Evolutionary conservation across 2,113 vertebrate species (phyloP).

Genomic region (Sphaerodactylus townsendi): DNA sequence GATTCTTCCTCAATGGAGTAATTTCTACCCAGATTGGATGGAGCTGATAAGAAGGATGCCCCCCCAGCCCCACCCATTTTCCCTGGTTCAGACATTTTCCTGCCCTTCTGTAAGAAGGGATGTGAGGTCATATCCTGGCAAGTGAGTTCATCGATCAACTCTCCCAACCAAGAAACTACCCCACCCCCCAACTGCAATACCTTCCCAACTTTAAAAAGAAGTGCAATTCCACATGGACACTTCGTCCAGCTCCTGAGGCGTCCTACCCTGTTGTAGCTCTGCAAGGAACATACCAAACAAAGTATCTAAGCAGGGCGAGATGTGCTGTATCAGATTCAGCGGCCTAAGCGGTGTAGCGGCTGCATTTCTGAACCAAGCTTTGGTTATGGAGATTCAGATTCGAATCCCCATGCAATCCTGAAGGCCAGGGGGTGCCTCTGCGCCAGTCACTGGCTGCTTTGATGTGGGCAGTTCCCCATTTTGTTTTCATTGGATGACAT

Average conservation of each 20-base stretch:
- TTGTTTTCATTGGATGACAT: too few species aligned
- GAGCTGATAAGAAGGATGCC: neutral
- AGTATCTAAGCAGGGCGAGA: too few species aligned
- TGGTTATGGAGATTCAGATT: too few species aligned
- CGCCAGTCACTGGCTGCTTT: too few species aligned
- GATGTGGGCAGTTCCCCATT: too few species aligned
- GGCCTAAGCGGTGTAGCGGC: too few species aligned
- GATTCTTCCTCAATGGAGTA: fast-evolving
- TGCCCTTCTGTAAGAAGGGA: slow-evolving; percentile 32
- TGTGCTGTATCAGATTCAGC: too few species aligned
- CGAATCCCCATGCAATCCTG: too few species aligned
- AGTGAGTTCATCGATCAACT: slow-evolving; percentile 52
- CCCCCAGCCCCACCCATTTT: slow-evolving; percentile 30
- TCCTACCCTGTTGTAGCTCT: too few species aligned
- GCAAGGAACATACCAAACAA: too few species aligned
- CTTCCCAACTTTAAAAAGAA: neutral
- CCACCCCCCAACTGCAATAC: neutral
- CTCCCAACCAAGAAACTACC: slow-evolving; percentile 15
- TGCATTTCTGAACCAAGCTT: too few species aligned
- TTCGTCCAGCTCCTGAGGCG: neutral
- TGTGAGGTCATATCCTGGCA: slow-evolving; percentile 32
- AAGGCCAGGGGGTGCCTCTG: too few species aligned
- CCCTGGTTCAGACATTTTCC: neutral
- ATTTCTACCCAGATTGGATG: neutral
- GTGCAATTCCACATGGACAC: fast-evolving